Conservation (phyloP, 2,113 vertebrate genomes). For the Strigops habroptila region DNA sequence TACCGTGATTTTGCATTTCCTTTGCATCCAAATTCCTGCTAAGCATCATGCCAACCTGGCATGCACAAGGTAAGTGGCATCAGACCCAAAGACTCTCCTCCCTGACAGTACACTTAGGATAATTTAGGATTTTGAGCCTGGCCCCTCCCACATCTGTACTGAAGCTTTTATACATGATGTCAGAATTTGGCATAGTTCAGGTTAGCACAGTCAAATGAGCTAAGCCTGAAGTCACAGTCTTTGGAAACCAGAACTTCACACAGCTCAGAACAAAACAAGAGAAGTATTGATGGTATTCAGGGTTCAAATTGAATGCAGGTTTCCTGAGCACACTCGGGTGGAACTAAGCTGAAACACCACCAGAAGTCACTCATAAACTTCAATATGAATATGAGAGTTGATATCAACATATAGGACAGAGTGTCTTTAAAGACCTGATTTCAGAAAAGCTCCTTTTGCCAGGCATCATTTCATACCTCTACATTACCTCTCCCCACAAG, state of each 20-base stretch:
- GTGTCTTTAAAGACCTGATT: not conserved
- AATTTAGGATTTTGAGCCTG: not conserved
- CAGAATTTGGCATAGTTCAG: constrained; percentile 17
- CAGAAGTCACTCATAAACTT: not conserved
- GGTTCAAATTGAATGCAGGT: not conserved
- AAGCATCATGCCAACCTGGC: not conserved
- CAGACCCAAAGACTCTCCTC: not conserved
- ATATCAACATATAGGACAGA: not conserved
- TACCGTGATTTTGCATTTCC: not conserved
- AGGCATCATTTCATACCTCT: not conserved
- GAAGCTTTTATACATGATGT: constrained; percentile 6
- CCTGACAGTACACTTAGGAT: not conserved
- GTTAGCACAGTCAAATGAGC: not conserved
- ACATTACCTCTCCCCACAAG: not conserved
- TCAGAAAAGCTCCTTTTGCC: not conserved
- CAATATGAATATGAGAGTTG: not conserved
- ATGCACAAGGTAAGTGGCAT: not conserved
- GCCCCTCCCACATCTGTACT: not conserved
- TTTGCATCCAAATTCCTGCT: not conserved
- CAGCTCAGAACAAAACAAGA: not conserved
- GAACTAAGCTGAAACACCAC: not conserved
- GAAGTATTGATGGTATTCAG: not conserved
- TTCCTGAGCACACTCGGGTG: not conserved
- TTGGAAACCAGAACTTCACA: not conserved
- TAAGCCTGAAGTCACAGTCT: not conserved